A percentile compares a stretch with the other conserved stretches of the same genome.
These are phyloP conservation scores for Irena cyanogastra DNA, from an alignment of 2,113 vertebrate genomes.

Conservation along the genomic window DNA sequence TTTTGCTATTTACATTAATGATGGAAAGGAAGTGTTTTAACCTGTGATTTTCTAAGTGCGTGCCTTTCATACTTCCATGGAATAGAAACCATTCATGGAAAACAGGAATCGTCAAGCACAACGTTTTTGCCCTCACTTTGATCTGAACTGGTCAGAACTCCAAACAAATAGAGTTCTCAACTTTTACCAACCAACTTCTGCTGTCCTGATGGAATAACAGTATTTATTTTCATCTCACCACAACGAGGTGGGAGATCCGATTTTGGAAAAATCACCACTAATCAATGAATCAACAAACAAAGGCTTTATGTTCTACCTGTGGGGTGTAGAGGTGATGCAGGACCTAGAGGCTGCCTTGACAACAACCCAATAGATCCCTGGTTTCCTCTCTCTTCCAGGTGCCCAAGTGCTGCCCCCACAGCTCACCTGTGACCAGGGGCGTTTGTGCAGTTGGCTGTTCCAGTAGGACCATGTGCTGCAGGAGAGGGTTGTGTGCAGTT, in stretches of 20 bases:
- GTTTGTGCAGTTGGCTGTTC: slow-evolving; percentile 86
- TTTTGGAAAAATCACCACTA: neutral
- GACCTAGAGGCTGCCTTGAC: neutral
- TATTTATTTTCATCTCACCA: neutral
- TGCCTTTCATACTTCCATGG: neutral
- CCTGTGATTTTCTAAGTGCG: neutral
- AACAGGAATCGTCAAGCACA: neutral
- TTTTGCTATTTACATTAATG: neutral
- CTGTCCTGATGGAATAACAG: neutral
- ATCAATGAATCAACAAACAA: neutral
- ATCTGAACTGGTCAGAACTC: neutral
- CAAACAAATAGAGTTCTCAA: neutral
- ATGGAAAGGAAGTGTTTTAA: neutral
- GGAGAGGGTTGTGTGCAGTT: slow-evolving; percentile 83
- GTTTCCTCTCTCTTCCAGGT: neutral
- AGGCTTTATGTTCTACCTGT: neutral
- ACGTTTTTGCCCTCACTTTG: neutral
- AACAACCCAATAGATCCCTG: neutral
- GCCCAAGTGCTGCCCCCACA: rapidly evolving
- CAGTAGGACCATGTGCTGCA: slow-evolving; percentile 94
- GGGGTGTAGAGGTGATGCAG: rapidly evolving
- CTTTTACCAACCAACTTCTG: neutral
- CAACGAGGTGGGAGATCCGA: neutral
- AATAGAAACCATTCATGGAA: neutral
- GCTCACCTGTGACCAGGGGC: slow-evolving; percentile 86